Evolutionary conservation across 2,113 vertebrate species (phyloP).

Genomic region (Azemiops feae): DNA sequence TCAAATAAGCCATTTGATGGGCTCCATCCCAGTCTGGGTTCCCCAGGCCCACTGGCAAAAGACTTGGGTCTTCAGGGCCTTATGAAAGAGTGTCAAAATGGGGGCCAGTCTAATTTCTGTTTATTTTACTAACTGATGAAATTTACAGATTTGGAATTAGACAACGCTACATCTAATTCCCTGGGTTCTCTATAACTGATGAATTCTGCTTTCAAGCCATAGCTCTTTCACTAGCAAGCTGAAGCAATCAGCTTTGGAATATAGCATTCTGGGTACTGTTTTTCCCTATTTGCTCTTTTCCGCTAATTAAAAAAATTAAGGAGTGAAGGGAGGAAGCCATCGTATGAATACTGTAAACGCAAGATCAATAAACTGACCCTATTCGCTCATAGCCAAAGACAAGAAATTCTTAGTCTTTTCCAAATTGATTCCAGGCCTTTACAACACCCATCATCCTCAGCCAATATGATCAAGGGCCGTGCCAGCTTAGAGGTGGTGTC

Average conservation of each 20-base stretch:
- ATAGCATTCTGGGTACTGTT: neutral
- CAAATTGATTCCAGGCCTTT: neutral
- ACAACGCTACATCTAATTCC: neutral
- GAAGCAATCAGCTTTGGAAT: neutral
- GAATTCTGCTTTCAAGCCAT: neutral
- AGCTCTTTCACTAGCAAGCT: neutral
- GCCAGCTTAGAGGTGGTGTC: neutral
- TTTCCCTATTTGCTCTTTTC: neutral
- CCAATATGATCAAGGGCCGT: neutral
- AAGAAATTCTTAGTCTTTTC: neutral
- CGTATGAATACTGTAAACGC: slow-evolving; percentile 1
- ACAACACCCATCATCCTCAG: neutral
- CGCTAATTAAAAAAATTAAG: neutral
- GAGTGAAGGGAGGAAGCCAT: neutral
- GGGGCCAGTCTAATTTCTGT: too few relatives aligned
- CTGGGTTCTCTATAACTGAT: neutral
- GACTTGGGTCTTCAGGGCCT: too few relatives aligned
- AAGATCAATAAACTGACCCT: neutral
- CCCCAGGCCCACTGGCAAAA: too few relatives aligned
- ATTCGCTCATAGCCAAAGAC: neutral
- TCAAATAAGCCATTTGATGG: too few relatives aligned
- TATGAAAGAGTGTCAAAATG: too few relatives aligned
- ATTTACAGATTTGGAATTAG: too few relatives aligned
- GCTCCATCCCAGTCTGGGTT: too few relatives aligned
- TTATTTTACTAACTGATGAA: too few relatives aligned